A percentile compares a stretch with the other conserved stretches of the same genome.
phyloP scores from a whole-genome alignment of 1,140 invertebrate genomes.

The Galendromus occidentalis region DNA sequence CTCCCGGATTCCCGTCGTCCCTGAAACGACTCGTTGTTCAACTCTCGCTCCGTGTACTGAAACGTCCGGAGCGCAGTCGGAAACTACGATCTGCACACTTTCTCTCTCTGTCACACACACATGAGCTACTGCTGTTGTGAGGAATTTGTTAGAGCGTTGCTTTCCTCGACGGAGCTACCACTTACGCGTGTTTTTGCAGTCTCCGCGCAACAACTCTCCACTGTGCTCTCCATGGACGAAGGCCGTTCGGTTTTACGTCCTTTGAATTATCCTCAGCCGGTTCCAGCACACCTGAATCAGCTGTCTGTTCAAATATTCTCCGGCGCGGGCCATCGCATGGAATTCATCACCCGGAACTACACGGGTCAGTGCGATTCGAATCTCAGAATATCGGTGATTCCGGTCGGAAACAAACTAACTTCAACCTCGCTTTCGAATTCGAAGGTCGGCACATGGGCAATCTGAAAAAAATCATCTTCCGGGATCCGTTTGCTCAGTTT shows the following conservation, averaged over 20 bases:
- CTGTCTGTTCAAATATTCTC: constrained; percentile 4
- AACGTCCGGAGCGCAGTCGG: too few relatives aligned
- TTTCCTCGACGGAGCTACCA: too few relatives aligned
- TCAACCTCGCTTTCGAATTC: too few relatives aligned
- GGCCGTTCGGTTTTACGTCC: neutral
- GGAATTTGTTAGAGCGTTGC: too few relatives aligned
- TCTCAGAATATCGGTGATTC: too few relatives aligned
- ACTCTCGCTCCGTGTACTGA: too few relatives aligned
- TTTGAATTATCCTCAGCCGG: constrained; percentile 2
- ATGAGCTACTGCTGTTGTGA: too few relatives aligned
- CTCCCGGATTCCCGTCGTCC: too few relatives aligned
- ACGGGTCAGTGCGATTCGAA: neutral
- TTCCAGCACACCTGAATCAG: neutral
- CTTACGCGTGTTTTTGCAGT: neutral
- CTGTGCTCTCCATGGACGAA: neutral
- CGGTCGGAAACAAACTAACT: too few relatives aligned
- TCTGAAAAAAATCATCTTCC: neutral
- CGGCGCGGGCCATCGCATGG: neutral
- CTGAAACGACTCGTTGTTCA: too few relatives aligned
- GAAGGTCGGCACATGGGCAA: constrained; percentile 7
- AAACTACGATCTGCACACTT: too few relatives aligned
- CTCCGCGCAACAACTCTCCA: neutral
- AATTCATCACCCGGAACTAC: neutral
- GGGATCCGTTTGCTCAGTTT: neutral
- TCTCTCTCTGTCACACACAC: too few relatives aligned